phyloP scores from a whole-genome alignment of 2,888 invertebrate species.

The Macrosiphum euphorbiae region DNA sequence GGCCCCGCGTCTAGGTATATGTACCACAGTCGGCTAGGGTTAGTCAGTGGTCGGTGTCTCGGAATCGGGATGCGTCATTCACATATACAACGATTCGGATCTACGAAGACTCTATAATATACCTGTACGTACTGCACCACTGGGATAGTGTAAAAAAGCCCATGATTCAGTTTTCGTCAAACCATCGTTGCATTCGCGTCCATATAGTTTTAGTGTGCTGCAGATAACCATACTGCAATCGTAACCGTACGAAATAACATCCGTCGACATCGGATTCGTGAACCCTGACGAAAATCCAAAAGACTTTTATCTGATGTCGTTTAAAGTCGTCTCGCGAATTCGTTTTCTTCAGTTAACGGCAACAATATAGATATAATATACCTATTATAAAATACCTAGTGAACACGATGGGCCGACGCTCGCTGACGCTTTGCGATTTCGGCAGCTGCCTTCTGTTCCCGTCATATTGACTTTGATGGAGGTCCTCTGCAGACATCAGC shows the following conservation, averaged over 20 bases:
- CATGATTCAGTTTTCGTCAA: slow-evolving; percentile 57
- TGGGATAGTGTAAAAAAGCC: neutral
- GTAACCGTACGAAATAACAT: neutral
- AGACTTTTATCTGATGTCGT: neutral
- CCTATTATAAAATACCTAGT: neutral
- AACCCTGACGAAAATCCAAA: neutral
- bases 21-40: slow-evolving; percentile 18
- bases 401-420: neutral
- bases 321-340: neutral
- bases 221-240: too few species aligned
- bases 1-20: neutral
- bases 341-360: neutral
- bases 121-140: neutral
- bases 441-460: neutral
- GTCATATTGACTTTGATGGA: neutral
- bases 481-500: neutral
- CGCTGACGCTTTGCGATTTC: neutral
- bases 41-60: slow-evolving; percentile 59
- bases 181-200: slow-evolving; percentile 10
- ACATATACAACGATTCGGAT: neutral
- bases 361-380: neutral
- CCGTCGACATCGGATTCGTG: neutral
- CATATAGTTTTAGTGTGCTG: neutral
- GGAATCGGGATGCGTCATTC: slow-evolving; percentile 61
- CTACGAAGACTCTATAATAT: neutral